Base-by-base conservation (phyloP, 2,113 vertebrate species). In the Petrocephalus zakoni region DNA sequence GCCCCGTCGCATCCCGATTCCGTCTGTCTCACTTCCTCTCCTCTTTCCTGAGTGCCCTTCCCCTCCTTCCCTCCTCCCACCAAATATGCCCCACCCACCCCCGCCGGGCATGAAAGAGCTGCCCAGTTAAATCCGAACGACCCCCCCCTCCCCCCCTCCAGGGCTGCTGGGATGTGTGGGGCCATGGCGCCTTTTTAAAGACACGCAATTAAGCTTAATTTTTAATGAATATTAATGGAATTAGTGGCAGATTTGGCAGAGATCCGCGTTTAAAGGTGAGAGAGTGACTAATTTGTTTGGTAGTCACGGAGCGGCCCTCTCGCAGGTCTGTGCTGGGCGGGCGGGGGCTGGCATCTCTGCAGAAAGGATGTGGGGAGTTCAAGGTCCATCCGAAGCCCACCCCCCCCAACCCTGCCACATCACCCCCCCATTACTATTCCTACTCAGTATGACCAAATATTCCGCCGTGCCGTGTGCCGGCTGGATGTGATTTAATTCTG, bases 221-320 rank as follows among this genome's bases (percentile, higher is more conserved):
- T 96, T 95, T 95, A 95, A 95, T 95, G 95, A 96, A 95, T 96
- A 96, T 96, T 95, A 95, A 96, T 96, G 94, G 93, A 90, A 95
- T 95, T 96, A 95, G 93, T 85, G 90, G 95, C 92, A 94, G 93
- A 95, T 95, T 95, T 94, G 90, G 93, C 92, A 90, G 93, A 93
- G 94, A 95, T 95, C 93, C 94, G 94, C 94, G 94, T 95, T 93
- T 91, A 91, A 93, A 94, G 91, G 93, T 94, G 93, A 91, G 90
- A 90, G 91, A 91, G 51, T 91, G 91, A 93, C 92, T 94, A 93
- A 94, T 94, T 95, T 91, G 94, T 95, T 94, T 94, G 94, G 91
- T 94, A 94, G 93, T 95, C 94, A 94, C 94, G 94, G 94, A 90
- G 91, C 88, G 90, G 91, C 87, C 68, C 86, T 88, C 88, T 89